Evolutionary conservation across 2,113 vertebrate species (phyloP), one percentile per base, ranked within the genome.

Genomic region (Brachirus orientalis): DNA sequence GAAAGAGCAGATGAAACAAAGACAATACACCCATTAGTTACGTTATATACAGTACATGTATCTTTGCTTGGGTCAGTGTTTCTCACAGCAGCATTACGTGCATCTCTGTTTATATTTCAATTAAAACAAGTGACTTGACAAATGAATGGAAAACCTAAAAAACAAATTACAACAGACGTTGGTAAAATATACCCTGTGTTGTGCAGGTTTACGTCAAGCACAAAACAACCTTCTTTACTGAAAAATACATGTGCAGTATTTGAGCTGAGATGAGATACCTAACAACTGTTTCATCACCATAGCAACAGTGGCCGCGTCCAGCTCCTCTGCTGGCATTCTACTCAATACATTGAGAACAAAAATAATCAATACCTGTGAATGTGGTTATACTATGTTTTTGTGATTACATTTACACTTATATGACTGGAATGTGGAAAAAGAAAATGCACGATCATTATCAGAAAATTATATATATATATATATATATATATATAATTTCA

Each of bases 331-430:
- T 38, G 63, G n/a, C 37, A 46, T 36, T 44, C 41, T 52, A 38
- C 18, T 33, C 11, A 4, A 14, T 6, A 51, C 35, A 46, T 45
- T 51, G 16, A 48, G 33, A 20, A 22, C 10, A 50, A 14, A 68
- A 67, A 63, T 48, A 76, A 63, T 12, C 54, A 38, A n/a, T 40
- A 65, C 53, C 53, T 60, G 63, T 47, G 43, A 53, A 57, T 50
- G 54, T 38, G 60, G 65, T 38, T 7, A 22, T 17, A 18, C 12
- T 3, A 38, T 41, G n/a, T 53, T 40, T 37, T 62, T 57, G 37
- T 28, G n/a, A 12, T 46, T 43, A 6, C 20, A 41, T 41, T 12
- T 13, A n/a, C n/a, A 41, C 37, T 19, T 6, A 33, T 13, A 4
- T 17, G 22, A 28, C n/a, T n/a, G n/a, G n/a, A n/a, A n/a, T n/a